These are phyloP conservation scores for Aplysina aerophoba DNA, from an alignment of 37 sponge, comb jelly and placozoan genomes.

Conservation along the genomic window DNA sequence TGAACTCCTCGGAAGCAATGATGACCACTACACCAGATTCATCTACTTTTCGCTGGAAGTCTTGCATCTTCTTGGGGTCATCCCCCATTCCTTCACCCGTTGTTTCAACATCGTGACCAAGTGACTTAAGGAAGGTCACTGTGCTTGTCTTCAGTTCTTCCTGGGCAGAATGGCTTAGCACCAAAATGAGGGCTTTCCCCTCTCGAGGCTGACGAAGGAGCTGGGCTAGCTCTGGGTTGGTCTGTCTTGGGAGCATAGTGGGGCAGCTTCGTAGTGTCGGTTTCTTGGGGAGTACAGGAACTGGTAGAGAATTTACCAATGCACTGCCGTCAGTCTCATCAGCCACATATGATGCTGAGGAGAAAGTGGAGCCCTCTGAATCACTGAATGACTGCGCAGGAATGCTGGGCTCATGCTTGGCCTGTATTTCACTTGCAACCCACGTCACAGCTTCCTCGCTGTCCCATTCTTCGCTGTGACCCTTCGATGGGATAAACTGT, in stretches of 20 bases:
- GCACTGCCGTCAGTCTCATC: background rate
- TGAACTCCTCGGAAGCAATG: constrained; percentile 70
- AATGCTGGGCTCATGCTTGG: background rate
- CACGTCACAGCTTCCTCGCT: background rate
- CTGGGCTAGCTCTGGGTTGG: constrained; percentile 21
- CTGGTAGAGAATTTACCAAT: background rate
- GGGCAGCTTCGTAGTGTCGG: constrained; percentile 50
- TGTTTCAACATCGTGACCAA: constrained; percentile 64
- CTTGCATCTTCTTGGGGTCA: background rate
- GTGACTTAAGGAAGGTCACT: constrained; percentile 8
- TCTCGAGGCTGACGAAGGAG: constrained; percentile 49
- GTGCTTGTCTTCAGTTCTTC: constrained; percentile 33
- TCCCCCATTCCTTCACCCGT: constrained; percentile 8
- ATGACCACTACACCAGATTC: constrained; percentile 78
- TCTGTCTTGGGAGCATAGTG: constrained; percentile 31
- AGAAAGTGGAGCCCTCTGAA: background rate
- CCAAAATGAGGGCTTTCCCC: constrained; percentile 64
- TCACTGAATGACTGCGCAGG: background rate
- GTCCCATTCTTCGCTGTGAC: background rate
- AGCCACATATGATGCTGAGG: background rate
- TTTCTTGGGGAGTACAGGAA: background rate
- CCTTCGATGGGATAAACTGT: constrained; percentile 67
- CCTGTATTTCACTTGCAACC: constrained; percentile 6
- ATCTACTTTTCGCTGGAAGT: constrained; percentile 57
- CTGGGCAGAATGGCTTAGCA: constrained; percentile 48